Percentiles rank a stretch among this genome's conserved stretches.
phyloP scores from a whole-genome alignment of 2,113 vertebrate species.

The Pituophis catenifer region DNA sequence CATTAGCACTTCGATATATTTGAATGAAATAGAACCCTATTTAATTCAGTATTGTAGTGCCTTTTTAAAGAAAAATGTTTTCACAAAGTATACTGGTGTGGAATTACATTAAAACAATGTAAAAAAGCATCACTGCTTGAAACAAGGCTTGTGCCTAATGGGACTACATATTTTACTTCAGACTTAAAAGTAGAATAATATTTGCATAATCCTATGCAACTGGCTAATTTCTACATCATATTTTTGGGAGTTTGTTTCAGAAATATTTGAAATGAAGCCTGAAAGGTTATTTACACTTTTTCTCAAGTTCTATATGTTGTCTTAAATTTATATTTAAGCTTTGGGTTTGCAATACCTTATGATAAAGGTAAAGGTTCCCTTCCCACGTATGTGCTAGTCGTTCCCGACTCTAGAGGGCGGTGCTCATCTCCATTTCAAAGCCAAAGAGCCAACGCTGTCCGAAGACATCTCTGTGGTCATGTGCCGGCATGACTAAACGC shows the following conservation, averaged over 20 bases:
- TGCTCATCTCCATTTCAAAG: no score
- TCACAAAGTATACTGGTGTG: neutral
- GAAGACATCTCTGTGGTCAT: no score
- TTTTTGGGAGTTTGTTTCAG: neutral
- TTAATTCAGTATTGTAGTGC: neutral
- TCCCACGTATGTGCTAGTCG: no score
- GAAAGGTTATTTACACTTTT: neutral
- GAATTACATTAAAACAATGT: neutral
- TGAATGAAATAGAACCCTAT: neutral
- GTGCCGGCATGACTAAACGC: no score
- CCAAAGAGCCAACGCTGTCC: no score
- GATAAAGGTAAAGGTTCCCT: neutral
- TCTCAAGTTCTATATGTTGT: neutral
- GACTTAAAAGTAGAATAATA: neutral
- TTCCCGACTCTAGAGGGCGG: no score
- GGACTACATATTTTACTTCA: neutral
- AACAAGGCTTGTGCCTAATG: neutral
- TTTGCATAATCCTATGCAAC: neutral
- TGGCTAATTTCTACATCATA: neutral
- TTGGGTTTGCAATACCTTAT: neutral
- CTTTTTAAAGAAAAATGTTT: neutral
- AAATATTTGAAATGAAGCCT: neutral
- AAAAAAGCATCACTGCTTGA: neutral
- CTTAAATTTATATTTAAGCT: neutral
- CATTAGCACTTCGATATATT: neutral